Evolutionary conservation across 2,113 vertebrate genomes (phyloP).

Genomic region (Uropsilus gracilis): DNA sequence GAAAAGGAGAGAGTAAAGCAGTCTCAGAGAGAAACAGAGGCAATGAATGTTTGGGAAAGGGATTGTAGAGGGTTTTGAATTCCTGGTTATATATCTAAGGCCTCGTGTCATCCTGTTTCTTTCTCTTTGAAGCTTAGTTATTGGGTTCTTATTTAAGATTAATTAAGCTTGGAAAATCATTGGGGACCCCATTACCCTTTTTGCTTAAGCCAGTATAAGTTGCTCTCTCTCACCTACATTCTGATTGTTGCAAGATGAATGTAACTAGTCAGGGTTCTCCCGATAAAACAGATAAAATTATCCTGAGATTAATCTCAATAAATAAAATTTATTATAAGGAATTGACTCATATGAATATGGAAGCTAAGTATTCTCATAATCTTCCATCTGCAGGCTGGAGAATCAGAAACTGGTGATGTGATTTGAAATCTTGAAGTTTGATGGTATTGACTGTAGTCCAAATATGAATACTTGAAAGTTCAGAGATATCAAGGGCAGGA

Average conservation of each 20-base stretch:
- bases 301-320: neutral
- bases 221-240: neutral
- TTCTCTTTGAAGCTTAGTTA: neutral
- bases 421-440: neutral
- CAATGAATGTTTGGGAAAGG: neutral
- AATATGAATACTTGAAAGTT: neutral
- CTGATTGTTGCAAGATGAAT: neutral
- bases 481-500: neutral
- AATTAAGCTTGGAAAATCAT: neutral
- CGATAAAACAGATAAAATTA: neutral
- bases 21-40: neutral
- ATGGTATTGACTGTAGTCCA: neutral
- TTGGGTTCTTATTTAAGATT: neutral
- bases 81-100: neutral
- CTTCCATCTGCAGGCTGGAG: neutral
- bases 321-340: neutral
- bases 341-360: neutral
- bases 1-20: neutral
- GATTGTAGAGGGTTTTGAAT: neutral
- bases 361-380: neutral
- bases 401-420: neutral
- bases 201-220: neutral
- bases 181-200: neutral
- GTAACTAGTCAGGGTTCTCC: neutral
- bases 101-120: neutral